A percentile compares a stretch with the other conserved stretches of the same genome.
Evolutionary conservation across 37 sponge, comb jelly and placozoan species (phyloP).

Genomic region (Spongia lamella): DNA sequence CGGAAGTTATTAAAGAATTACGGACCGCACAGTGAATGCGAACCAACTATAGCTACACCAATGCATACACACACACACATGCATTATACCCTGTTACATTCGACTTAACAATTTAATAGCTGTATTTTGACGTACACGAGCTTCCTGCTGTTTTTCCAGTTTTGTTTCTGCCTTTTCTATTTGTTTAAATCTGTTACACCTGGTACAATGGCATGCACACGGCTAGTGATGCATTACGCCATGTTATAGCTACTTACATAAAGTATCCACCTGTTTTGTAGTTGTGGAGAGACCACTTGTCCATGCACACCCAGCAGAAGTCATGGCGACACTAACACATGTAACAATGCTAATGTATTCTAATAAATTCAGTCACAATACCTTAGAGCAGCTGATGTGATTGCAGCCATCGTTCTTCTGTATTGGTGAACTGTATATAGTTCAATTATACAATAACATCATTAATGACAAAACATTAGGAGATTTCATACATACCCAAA

Average conservation of each 20-base stretch:
- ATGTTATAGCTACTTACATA: constrained; percentile 37
- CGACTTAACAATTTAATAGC: no score
- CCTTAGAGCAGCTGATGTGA: constrained; percentile 78
- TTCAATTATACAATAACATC: no score
- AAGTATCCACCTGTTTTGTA: constrained; percentile 78
- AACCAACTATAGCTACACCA: no score
- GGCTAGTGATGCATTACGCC: background rate
- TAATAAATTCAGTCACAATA: constrained; percentile 5
- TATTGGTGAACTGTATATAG: constrained; percentile 63
- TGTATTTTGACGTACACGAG: constrained; percentile 6
- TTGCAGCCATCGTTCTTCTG: constrained; percentile 82
- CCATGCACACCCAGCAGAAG: constrained; percentile 84
- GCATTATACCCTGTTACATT: background rate
- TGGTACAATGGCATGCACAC: constrained; percentile 5
- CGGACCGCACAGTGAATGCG: no score
- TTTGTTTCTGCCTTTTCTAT: constrained; percentile 24
- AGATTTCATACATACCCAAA: no score
- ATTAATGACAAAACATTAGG: no score
- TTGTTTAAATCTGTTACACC: constrained; percentile 67
- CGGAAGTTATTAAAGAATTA: no score
- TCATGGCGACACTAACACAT: constrained; percentile 59
- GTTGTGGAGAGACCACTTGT: constrained; percentile 65
- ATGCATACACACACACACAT: background rate
- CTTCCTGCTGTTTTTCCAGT: constrained; percentile 36
- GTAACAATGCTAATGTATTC: background rate